These are phyloP conservation scores for Auanema freiburgensis DNA, from an alignment of 2,888 invertebrate genomes.

Conservation along the genomic window DNA sequence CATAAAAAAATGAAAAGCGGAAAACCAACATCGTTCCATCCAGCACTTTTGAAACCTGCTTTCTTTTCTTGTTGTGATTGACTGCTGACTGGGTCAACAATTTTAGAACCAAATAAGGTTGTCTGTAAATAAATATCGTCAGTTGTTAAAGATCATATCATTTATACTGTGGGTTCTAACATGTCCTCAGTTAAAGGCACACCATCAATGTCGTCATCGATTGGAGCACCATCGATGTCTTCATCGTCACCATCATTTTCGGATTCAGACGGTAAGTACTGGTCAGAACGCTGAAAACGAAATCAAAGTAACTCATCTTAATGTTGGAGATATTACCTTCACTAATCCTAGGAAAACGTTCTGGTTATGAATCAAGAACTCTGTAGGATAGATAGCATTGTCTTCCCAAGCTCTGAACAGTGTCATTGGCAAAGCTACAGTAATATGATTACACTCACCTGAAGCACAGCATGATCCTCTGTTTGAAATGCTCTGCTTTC, in stretches of 20 bases:
- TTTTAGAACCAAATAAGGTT: too few relatives aligned
- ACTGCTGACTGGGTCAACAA: too few relatives aligned
- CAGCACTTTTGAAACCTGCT: constrained; percentile 6
- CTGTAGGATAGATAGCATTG: constrained; percentile 91
- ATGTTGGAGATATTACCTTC: constrained; percentile 12
- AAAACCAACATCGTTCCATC: constrained; percentile 23
- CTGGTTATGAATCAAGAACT: constrained; percentile 83
- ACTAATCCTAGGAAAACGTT: constrained; percentile 84
- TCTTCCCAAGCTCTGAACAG: constrained; percentile 92
- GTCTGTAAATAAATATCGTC: too few relatives aligned
- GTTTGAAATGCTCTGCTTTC: constrained; percentile 93
- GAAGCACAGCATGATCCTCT: constrained; percentile 52
- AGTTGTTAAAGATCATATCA: too few relatives aligned
- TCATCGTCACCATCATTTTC: constrained; percentile 21
- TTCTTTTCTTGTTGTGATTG: constrained; percentile 12
- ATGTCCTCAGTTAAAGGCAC: constrained; percentile 31
- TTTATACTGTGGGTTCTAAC: neutral
- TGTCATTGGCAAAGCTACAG: too few relatives aligned
- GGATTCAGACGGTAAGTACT: neutral
- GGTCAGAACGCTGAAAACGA: neutral
- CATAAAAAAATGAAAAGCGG: neutral
- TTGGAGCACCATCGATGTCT: constrained; percentile 37
- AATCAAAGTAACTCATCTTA: neutral
- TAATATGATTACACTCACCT: constrained; percentile 1
- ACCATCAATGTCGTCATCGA: constrained; percentile 43